Percentiles rank a stretch among this genome's conserved stretches.
These are phyloP conservation scores for Philypnodon macrostomus DNA, from an alignment of 2,797 vertebrate genomes.

Conservation along the genomic window DNA sequence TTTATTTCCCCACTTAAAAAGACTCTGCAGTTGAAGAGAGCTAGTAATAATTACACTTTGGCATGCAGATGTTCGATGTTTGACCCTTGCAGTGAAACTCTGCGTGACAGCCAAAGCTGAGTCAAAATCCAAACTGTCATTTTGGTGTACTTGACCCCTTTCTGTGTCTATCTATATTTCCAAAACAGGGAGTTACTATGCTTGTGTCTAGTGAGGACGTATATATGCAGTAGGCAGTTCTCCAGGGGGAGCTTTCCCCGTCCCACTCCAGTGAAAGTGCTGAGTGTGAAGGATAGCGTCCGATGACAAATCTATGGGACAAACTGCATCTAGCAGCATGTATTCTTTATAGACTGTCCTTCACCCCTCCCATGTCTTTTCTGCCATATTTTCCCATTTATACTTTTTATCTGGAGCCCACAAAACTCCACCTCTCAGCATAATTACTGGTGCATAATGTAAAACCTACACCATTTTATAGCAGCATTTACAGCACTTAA, in stretches of 20 bases:
- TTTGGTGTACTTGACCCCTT: conserved; percentile 8
- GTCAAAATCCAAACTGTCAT: not conserved
- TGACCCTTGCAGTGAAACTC: conserved; percentile 12
- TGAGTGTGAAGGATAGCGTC: conserved; percentile 69
- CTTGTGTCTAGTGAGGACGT: not conserved
- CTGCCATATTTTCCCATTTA: conserved; percentile 4
- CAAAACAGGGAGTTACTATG: not conserved
- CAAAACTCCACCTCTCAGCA: conserved; percentile 9
- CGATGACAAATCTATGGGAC: conserved; percentile 73
- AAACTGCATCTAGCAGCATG: conserved; percentile 66
- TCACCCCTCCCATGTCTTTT: conserved; percentile 25
- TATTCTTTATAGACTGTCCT: conserved; percentile 54
- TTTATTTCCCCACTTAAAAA: too few relatives aligned
- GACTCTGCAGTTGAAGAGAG: too few relatives aligned
- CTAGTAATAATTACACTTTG: too few relatives aligned
- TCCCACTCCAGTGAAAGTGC: conserved; percentile 67
- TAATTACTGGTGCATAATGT: conserved; percentile 17
- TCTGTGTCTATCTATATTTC: conserved; percentile 1
- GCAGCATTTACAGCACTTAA: not conserved
- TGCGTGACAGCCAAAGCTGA: not conserved
- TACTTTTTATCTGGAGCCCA: conserved; percentile 20
- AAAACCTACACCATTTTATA: conserved; percentile 17
- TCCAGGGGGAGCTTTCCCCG: conserved; percentile 47
- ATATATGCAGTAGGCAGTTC: conserved; percentile 25
- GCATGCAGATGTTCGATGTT: conserved; percentile 5